phyloP scores from a whole-genome alignment of 2,888 invertebrate genomes.

The Sinhomidia bicolor region DNA sequence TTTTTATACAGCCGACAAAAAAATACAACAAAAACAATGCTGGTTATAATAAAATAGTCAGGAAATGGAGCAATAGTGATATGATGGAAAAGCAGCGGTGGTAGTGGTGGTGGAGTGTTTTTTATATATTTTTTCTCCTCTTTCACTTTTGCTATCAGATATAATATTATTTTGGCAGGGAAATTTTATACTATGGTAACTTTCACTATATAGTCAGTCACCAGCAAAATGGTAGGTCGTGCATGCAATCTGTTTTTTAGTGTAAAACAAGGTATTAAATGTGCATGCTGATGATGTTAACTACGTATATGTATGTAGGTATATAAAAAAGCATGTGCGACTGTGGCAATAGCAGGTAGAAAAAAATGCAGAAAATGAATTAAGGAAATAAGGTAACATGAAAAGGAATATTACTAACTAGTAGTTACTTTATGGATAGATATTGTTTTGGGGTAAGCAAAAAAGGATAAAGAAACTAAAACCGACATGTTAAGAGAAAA shows the following conservation, averaged over 20 bases:
- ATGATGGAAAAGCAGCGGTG: too few relatives aligned
- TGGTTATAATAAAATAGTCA: slow-evolving; percentile 23
- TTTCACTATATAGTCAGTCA: not conserved
- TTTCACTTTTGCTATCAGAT: not conserved
- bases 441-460: too few relatives aligned
- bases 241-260: not conserved
- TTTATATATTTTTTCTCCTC: not conserved
- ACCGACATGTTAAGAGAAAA: not conserved
- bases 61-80: slow-evolving; percentile 21
- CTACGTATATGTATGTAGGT: not conserved
- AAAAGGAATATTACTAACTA: not conserved
- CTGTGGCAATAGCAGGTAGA: not conserved
- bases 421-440: too few relatives aligned
- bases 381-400: not conserved
- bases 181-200: not conserved
- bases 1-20: not conserved
- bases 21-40: not conserved
- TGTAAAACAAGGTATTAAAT: slow-evolving; percentile 24
- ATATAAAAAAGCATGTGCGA: not conserved
- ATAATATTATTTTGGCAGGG: not conserved
- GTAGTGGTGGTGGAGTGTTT: too few relatives aligned
- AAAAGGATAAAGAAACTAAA: too few relatives aligned
- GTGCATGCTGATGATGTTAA: too few relatives aligned
- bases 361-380: too few relatives aligned
- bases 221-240: not conserved